These are phyloP conservation scores for Siphonodentalium dalli DNA, from an alignment of 2,888 invertebrate species.

Conservation along the genomic window DNA sequence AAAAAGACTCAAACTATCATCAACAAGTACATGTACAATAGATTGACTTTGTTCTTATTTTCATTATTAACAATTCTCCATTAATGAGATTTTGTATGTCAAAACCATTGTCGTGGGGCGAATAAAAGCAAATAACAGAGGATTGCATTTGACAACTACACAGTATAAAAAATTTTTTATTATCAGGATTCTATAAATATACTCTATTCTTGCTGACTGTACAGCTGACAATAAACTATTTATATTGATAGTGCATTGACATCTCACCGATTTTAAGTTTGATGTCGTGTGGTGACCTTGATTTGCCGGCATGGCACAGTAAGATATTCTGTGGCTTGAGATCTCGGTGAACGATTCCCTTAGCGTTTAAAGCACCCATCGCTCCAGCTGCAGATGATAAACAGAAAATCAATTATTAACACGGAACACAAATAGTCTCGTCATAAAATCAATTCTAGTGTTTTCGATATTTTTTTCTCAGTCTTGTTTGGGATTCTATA, in stretches of 20 bases:
- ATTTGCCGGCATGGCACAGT: slow-evolving; percentile 80
- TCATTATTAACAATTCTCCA: too few species aligned
- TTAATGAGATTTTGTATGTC: too few species aligned
- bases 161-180: background rate
- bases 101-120: too few species aligned
- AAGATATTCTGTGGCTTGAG: slow-evolving; percentile 99
- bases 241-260: background rate
- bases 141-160: background rate
- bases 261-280: slow-evolving; percentile 88
- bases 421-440: too few species aligned
- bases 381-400: slow-evolving; percentile 78
- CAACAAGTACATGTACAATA: too few species aligned
- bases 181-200: background rate
- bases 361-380: slow-evolving; percentile 95
- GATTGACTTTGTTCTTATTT: too few species aligned
- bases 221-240: background rate
- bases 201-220: background rate
- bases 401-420: too few species aligned
- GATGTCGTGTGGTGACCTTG: slow-evolving; percentile 82
- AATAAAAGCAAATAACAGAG: too few species aligned
- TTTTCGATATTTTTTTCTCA: too few species aligned
- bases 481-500: too few species aligned
- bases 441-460: too few species aligned
- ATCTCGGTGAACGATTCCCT: slow-evolving; percentile 98
- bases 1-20: too few species aligned